A percentile compares a stretch with the other conserved stretches of the same genome.
Conservation (phyloP, 2,113 vertebrate genomes). For the Kryptolebias marmoratus region DNA sequence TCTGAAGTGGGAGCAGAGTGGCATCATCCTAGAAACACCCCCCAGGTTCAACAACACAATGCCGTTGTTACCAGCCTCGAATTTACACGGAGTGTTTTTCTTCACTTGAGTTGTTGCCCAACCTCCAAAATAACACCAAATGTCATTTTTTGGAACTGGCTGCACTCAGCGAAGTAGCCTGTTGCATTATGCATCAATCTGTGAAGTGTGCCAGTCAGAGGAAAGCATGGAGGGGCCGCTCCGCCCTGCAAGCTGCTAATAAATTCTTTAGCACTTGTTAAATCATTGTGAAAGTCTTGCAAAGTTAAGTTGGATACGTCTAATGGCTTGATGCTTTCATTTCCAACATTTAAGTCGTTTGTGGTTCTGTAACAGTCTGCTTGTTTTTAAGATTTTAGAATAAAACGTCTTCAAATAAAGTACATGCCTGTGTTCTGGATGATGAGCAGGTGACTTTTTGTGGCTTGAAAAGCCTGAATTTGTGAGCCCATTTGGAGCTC, state of each 20-base stretch:
- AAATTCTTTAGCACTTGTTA: constrained; percentile 2
- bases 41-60: constrained; percentile 27
- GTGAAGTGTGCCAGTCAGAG: constrained; percentile 33
- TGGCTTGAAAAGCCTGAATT: constrained; percentile 46
- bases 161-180: constrained; percentile 49
- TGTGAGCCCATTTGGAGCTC: constrained; percentile 55
- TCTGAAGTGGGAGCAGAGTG: constrained; percentile 31
- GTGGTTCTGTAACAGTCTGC: constrained; percentile 4
- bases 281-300: constrained; percentile 9
- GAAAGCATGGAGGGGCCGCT: constrained; percentile 33
- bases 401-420: constrained; percentile 8
- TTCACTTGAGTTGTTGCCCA: constrained; percentile 55
- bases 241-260: neutral
- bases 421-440: constrained; percentile 7
- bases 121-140: constrained; percentile 63
- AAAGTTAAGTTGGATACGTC: neutral
- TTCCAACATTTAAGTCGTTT: neutral
- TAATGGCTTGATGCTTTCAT: neutral
- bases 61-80: constrained; percentile 19
- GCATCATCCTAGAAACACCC: constrained; percentile 14
- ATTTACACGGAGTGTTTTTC: constrained; percentile 45
- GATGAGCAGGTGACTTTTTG: constrained; percentile 67
- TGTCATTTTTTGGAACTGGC: constrained; percentile 59
- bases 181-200: constrained; percentile 62
- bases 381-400: constrained; percentile 1